Percentiles rank a stretch among this genome's conserved stretches.
These are phyloP conservation scores for Tokudaia tokunoshimensis DNA, from an alignment of 2,797 vertebrate genomes.

Conservation along the genomic window DNA sequence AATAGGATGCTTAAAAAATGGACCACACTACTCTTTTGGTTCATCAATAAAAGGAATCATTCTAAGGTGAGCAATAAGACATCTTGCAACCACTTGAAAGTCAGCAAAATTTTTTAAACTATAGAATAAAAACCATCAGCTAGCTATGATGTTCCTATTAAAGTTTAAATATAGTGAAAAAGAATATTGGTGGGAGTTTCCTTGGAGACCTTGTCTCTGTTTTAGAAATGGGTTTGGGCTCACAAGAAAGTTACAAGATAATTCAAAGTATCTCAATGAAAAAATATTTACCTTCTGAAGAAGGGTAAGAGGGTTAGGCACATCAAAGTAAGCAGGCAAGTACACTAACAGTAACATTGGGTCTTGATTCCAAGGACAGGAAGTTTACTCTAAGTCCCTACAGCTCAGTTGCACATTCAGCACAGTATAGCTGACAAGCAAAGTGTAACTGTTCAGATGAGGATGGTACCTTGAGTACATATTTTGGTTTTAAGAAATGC, in stretches of 20 bases:
- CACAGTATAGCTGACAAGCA: background rate
- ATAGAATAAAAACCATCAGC: background rate
- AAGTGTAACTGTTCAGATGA: background rate
- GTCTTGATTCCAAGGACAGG: background rate
- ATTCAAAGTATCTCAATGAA: background rate
- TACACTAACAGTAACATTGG: background rate
- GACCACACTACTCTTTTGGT: background rate
- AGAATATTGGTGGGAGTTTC: background rate
- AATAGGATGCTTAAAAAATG: constrained; percentile 6
- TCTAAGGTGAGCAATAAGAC: background rate
- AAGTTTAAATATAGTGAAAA: background rate
- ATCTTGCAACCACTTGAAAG: constrained; percentile 21
- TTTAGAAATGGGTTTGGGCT: background rate
- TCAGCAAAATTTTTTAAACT: constrained; percentile 10
- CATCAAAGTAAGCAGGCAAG: background rate
- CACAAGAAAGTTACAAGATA: background rate
- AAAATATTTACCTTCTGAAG: background rate
- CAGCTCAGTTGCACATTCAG: background rate
- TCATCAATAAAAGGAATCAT: background rate
- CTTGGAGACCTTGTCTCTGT: background rate
- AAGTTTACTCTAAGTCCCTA: background rate
- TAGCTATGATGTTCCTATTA: background rate
- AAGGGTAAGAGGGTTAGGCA: background rate
- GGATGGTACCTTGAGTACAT: background rate
- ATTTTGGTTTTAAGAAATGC: background rate